Base-by-base conservation (phyloP, 2,797 vertebrate species). In the Lagocephalus sceleratus region DNA sequence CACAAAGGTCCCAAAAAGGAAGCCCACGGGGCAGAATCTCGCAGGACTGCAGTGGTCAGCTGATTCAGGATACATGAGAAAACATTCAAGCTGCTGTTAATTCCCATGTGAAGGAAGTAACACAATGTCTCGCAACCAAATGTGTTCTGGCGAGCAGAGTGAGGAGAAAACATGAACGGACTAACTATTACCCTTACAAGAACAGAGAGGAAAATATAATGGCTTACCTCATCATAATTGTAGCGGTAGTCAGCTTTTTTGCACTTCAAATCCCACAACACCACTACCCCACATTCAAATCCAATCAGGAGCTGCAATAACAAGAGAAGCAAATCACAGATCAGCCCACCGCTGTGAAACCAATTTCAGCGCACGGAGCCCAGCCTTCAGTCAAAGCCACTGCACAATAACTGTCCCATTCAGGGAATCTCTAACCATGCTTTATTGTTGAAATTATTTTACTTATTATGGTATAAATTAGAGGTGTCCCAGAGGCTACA, bases 211-310 rank as follows among this genome's bases (percentile, higher is more conserved):
- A 16, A 70, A 77, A 56, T 32, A 40, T 32, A 40, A 51, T 5
- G n/a, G 10, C 79, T 91, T 90, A 98, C 97, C 95, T 99, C 97
- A 76, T 99, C 97, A 23, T 99, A 95, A 29, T 64, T 95, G 71
- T 98, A 99, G 89, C 97, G 95, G 85, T 94, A 99, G 88, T 99
- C 97, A 2, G 94, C 96, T 73, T 97, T 99, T 92, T 99, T 99
- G 76, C 83, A 98, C 85, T 98, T 99, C 78, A 99, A 88, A 75
- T 99, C 96, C 97, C 97, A 99, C 78, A 98, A 84, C 49, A 94
- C 95, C 62, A 98, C 94, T 2, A 92, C 94, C 43, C 97, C 97
- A 58, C 94, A 95, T 79, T 99, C 97, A 78, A 93, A 99, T 75
- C 96, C 97, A 91, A 99, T 97, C 83, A 98, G 88, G 62, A 98